phyloP scores from a whole-genome alignment of 2,797 vertebrate genomes.

The Chaenodraco wilsoni region DNA sequence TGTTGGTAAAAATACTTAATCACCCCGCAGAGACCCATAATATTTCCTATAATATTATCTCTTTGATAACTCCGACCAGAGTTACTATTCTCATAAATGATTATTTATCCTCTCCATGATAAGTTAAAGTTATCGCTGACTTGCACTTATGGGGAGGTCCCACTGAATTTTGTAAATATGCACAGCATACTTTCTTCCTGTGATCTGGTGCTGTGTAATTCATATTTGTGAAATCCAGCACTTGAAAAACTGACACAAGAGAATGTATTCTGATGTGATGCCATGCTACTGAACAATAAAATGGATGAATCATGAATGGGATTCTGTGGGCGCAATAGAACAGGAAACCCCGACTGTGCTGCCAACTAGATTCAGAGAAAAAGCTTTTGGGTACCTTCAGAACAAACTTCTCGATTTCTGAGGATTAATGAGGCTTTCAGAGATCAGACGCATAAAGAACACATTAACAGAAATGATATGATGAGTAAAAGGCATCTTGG shows the following conservation, averaged over 20 bases:
- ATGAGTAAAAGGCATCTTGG: background rate
- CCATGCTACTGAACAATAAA: conserved; percentile 4
- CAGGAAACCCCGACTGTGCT: background rate
- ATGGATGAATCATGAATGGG: conserved; percentile 11
- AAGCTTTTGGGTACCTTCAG: background rate
- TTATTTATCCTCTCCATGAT: conserved; percentile 26
- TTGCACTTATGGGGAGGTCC: conserved; percentile 27
- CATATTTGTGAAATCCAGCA: conserved; percentile 11
- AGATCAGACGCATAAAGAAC: background rate
- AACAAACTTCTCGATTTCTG: background rate
- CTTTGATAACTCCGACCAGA: conserved; percentile 50
- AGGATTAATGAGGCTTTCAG: background rate
- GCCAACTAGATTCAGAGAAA: background rate
- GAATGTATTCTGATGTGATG: conserved; percentile 7
- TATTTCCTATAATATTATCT: conserved; percentile 52
- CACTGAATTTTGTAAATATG: conserved; percentile 23
- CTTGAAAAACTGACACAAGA: conserved; percentile 12
- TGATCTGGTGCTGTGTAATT: conserved; percentile 28
- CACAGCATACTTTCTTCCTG: background rate
- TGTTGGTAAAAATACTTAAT: conserved; percentile 47
- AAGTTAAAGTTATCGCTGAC: conserved; percentile 27
- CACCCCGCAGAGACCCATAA: conserved; percentile 45
- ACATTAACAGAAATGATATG: background rate
- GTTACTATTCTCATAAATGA: conserved; percentile 38
- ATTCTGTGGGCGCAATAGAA: background rate